Percentiles rank a stretch among this genome's conserved stretches.
Conservation (phyloP, 2,113 vertebrate species). For the Excalfactoria chinensis region DNA sequence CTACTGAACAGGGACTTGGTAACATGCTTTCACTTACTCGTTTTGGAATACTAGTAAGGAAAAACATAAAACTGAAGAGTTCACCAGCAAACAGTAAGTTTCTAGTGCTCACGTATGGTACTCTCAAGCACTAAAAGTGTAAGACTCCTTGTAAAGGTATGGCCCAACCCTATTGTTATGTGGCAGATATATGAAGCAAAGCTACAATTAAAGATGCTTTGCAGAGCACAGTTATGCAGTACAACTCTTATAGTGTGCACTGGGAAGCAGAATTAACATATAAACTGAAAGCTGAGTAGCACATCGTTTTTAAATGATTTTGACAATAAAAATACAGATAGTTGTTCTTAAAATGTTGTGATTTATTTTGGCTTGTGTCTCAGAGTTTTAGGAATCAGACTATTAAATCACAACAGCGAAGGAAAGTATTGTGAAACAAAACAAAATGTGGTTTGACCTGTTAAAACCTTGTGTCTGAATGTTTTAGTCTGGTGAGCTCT, state of each 20-base stretch:
- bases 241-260: not conserved
- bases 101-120: not conserved
- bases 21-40: not conserved
- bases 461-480: not conserved
- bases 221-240: not conserved
- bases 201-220: not conserved
- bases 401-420: not conserved
- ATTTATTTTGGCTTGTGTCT: not conserved
- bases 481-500: not conserved
- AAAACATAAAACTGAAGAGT: not conserved
- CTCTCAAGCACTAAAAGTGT: not conserved
- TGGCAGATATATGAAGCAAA: not conserved
- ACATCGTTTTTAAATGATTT: not conserved
- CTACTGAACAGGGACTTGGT: not conserved
- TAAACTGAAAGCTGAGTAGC: not conserved
- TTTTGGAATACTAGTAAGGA: not conserved
- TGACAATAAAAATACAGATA: not conserved
- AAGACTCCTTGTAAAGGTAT: not conserved
- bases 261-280: not conserved
- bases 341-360: not conserved
- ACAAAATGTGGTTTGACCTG: not conserved
- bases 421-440: not conserved
- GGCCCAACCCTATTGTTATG: not conserved
- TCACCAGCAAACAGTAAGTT: not conserved
- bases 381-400: not conserved